Conservation (phyloP, 2,888 invertebrate genomes). For the Drosophila kokeensis region DNA sequence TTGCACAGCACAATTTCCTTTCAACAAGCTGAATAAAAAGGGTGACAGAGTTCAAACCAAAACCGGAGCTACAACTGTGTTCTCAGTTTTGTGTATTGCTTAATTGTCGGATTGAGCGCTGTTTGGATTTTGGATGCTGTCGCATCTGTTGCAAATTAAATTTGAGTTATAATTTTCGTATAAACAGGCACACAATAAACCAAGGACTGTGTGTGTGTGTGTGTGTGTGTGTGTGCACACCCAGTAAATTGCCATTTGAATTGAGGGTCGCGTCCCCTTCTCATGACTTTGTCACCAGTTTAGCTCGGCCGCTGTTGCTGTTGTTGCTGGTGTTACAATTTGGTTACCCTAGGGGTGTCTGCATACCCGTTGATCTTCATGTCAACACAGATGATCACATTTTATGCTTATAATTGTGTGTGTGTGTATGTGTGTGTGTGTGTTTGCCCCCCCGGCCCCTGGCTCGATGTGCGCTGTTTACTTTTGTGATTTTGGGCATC, state of each 20-base stretch:
- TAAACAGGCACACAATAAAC: conserved; percentile 60
- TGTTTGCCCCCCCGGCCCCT: conserved; percentile 9
- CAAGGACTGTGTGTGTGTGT: conserved; percentile 4
- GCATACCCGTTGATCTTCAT: conserved; percentile 81
- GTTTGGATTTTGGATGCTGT: conserved; percentile 62
- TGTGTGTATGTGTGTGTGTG: conserved; percentile 26
- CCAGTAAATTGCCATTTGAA: conserved; percentile 81
- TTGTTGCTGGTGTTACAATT: conserved; percentile 75
- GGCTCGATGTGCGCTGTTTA: conserved; percentile 59
- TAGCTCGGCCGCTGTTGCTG: conserved; percentile 27
- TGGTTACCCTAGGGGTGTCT: conserved; percentile 65
- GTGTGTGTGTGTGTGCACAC: conserved; percentile 60
- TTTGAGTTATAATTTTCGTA: conserved; percentile 80
- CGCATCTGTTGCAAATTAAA: conserved; percentile 84
- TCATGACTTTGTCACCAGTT: conserved; percentile 54
- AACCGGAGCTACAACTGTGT: conserved; percentile 54
- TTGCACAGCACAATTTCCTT: conserved; percentile 52
- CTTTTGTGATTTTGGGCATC: conserved; percentile 62
- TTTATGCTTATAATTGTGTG: conserved; percentile 68
- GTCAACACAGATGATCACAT: conserved; percentile 85
- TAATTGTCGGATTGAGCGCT: conserved; percentile 57
- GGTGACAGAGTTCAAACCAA: conserved; percentile 77
- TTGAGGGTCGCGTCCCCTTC: conserved; percentile 61
- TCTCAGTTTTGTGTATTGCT: conserved; percentile 33
- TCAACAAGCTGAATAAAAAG: conserved; percentile 50